phyloP scores from a whole-genome alignment of 2,888 invertebrate genomes.

The Lysandra coridon region DNA sequence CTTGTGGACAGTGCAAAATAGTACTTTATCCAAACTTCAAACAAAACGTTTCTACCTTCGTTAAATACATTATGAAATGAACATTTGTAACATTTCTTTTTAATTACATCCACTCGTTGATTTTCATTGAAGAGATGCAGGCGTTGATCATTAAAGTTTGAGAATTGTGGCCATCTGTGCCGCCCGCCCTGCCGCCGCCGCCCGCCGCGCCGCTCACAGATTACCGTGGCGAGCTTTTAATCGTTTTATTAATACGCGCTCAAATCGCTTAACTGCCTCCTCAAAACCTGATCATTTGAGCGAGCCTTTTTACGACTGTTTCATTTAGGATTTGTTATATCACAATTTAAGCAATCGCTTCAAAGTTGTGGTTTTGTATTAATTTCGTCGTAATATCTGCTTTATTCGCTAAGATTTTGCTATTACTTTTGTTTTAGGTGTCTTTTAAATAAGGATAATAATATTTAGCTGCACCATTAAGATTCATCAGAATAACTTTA shows the following conservation, averaged over 20 bases:
- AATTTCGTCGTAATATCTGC: not conserved
- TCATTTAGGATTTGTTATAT: constrained; percentile 34
- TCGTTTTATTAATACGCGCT: constrained; percentile 80
- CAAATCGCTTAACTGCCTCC: constrained; percentile 75
- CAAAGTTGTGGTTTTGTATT: not conserved
- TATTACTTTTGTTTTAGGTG: not conserved
- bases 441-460: not conserved
- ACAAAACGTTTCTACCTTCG: not conserved
- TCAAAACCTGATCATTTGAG: constrained; percentile 53
- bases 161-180: constrained; percentile 77
- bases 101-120: constrained; percentile 48
- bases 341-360: not conserved
- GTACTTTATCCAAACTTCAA: not conserved
- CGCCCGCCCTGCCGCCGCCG: constrained; percentile 70
- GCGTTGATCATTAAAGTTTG: constrained; percentile 76
- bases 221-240: constrained; percentile 78
- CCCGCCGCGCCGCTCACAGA: constrained; percentile 69
- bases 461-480: not conserved
- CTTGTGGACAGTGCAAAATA: not conserved
- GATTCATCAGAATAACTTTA: not conserved
- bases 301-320: constrained; percentile 32
- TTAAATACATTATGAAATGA: constrained; percentile 11
- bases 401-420: not conserved
- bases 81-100: not conserved
- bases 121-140: constrained; percentile 59